Conservation (phyloP, 2,113 vertebrate species). For the Himantopus leucocephalus region DNA sequence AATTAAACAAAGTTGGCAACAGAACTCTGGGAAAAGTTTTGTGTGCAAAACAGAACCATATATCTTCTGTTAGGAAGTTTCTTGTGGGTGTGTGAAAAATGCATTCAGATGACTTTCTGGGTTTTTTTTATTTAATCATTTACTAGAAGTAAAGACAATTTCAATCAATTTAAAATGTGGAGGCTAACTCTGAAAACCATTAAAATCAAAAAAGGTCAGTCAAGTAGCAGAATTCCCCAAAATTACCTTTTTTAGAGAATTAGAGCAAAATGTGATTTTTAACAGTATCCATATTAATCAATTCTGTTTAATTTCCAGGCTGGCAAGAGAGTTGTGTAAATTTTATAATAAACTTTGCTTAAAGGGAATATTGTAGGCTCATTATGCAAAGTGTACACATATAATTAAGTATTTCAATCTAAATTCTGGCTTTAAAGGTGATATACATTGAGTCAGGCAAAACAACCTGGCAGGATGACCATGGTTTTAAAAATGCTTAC, state of each 20-base stretch:
- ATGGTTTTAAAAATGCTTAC: neutral
- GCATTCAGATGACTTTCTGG: neutral
- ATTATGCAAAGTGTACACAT: neutral
- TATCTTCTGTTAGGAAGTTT: slow-evolving; percentile 18
- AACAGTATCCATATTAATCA: neutral
- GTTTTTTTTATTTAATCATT: neutral
- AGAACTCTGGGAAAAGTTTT: slow-evolving; percentile 21
- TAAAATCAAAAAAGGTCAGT: neutral
- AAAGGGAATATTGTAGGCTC: neutral
- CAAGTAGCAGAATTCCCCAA: neutral
- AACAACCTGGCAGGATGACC: neutral
- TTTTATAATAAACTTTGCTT: neutral
- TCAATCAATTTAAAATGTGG: neutral
- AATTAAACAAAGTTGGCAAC: slow-evolving; percentile 51
- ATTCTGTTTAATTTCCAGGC: neutral
- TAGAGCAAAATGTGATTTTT: neutral
- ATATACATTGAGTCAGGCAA: neutral
- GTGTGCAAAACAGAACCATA: slow-evolving; percentile 9
- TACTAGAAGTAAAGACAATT: neutral
- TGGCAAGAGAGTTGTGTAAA: neutral
- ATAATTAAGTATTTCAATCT: neutral
- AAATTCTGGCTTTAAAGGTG: neutral
- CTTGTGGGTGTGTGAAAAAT: neutral
- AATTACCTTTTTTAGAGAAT: neutral
- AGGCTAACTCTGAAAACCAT: neutral